Base-by-base conservation (phyloP, 2,797 vertebrate species). In the Capromys pilorides region DNA sequence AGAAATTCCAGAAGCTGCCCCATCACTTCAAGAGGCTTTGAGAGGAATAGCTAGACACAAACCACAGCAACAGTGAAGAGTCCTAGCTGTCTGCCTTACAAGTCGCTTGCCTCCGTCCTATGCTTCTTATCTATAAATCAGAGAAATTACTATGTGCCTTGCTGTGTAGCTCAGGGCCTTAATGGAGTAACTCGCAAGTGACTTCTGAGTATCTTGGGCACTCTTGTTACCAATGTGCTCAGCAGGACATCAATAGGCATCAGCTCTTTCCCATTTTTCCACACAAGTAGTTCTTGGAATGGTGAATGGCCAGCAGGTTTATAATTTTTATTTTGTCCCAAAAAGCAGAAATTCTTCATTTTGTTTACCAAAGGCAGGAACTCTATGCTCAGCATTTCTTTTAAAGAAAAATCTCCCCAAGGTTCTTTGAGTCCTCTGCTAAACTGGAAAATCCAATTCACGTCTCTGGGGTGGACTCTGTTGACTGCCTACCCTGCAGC, bases 301-400 rank as follows among this genome's bases (percentile, higher is more conserved):
- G 88, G 66, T 88, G 39, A 88, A 36, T 41, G 21, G 12, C 49
- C 64, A 94, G 41, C 62, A 92, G 59, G 69, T 83, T 83, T 93
- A 83, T 61, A 85, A 89, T 95, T 95, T 93, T 94, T 81, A 88
- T 95, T 88, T 93, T 82, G 10, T 51, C 9, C 51, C 6, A 41
- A 88, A 93, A 95, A 49, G 57, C 71, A 89, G 33, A 36, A 91
- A 59, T 24, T 90, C 71, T 88, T 94, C 79, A 86, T 91, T 95
- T 91, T 94, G 54, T 91, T 96, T 91, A 93, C 2, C 75, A 41
- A 91, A 92, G 24, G n/a, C 31, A 94, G 19, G 24, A 93, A 64
- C n/a, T 86, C 49, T 87, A 77, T 82, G 73, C 79, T 86, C 49
- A 79, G n/a, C 5, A 54, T 94, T 73, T 92, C 49, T 75, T 36